phyloP scores from a whole-genome alignment of 2,888 invertebrate species.

The Tenthredo livida region DNA sequence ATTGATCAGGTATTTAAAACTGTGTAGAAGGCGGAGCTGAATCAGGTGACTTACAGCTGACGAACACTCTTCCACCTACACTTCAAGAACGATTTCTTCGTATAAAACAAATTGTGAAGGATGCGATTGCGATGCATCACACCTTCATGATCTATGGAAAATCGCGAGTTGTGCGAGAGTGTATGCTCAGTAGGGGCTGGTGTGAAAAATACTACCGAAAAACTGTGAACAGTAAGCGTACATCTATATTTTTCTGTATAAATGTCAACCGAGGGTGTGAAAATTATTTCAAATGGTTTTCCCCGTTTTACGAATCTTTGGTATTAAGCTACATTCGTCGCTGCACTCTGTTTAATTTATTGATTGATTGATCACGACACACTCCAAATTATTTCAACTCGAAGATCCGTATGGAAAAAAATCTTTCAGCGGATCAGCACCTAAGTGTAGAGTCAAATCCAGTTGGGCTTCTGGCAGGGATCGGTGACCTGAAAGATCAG shows the following conservation, averaged over 20 bases:
- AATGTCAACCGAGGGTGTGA: not conserved
- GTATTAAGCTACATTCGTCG: not conserved
- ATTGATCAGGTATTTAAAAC: conserved; percentile 7
- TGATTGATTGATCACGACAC: not conserved
- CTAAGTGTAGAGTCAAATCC: conserved; percentile 70
- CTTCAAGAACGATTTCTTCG: conserved; percentile 70
- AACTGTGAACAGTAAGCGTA: conserved; percentile 60
- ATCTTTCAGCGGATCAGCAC: conserved; percentile 51
- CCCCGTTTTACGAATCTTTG: not conserved
- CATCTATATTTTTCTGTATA: not conserved
- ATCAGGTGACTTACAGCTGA: conserved; percentile 23
- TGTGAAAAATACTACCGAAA: conserved; percentile 73
- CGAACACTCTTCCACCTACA: conserved; percentile 62
- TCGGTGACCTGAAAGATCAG: conserved; percentile 71
- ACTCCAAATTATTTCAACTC: not conserved
- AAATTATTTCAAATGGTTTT: not conserved
- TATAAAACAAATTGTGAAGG: conserved; percentile 71
- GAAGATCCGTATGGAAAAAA: conserved; percentile 33
- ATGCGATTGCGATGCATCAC: conserved; percentile 69
- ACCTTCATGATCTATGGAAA: conserved; percentile 76
- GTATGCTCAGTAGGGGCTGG: conserved; percentile 73
- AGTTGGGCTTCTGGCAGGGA: conserved; percentile 69
- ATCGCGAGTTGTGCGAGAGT: conserved; percentile 72
- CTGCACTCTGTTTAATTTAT: not conserved
- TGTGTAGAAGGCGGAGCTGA: conserved; percentile 1